Conservation (phyloP, 2,113 vertebrate species). For the Perca fluviatilis region DNA sequence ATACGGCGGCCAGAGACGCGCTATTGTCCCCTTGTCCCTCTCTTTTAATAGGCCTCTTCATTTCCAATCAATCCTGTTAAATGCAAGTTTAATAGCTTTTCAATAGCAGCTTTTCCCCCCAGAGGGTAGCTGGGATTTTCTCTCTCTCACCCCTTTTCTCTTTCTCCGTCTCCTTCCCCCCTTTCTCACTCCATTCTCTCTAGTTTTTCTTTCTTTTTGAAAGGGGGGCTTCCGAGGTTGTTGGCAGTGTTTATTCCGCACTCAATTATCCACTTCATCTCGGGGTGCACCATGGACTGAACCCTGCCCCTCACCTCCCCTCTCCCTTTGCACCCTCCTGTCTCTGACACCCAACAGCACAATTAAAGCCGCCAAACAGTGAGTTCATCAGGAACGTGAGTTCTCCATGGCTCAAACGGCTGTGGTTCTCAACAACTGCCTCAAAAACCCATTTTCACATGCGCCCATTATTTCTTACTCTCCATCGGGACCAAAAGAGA, state of each 20-base stretch:
- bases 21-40: conserved; percentile 87
- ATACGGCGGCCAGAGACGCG: conserved; percentile 86
- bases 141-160: conserved; percentile 70
- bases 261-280: conserved; percentile 89
- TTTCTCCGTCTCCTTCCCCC: conserved; percentile 25
- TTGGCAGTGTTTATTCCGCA: conserved; percentile 85
- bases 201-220: conserved; percentile 65
- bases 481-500: conserved; percentile 46
- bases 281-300: conserved; percentile 59
- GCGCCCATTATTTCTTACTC: not conserved
- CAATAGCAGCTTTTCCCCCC: conserved; percentile 85
- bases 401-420: conserved; percentile 20
- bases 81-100: conserved; percentile 91
- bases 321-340: conserved; percentile 29
- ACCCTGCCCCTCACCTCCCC: conserved; percentile 54
- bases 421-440: conserved; percentile 27
- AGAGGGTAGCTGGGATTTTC: conserved; percentile 83
- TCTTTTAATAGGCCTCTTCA: conserved; percentile 89
- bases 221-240: conserved; percentile 76
- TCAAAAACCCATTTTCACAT: conserved; percentile 49
- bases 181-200: conserved; percentile 57
- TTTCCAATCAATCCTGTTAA: conserved; percentile 90
- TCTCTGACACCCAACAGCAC: conserved; percentile 61
- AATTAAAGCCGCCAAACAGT: conserved; percentile 73
- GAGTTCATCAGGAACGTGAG: conserved; percentile 71